phyloP scores from a whole-genome alignment of 2,888 invertebrate genomes.

The Lacanobia wlatinum region DNA sequence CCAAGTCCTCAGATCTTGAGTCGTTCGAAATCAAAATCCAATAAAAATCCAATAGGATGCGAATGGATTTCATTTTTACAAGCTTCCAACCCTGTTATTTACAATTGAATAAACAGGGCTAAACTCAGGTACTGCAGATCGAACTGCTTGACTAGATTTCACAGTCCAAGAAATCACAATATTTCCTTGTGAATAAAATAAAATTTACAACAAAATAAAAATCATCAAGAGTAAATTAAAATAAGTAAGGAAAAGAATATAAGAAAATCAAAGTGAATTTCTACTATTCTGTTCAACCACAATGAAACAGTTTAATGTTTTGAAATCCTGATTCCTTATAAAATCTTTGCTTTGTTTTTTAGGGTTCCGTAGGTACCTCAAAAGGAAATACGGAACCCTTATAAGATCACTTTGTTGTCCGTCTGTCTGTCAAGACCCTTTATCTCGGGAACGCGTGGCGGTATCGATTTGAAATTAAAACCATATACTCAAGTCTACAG shows the following conservation, averaged over 20 bases:
- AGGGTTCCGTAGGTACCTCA: slow-evolving; percentile 17
- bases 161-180: neutral
- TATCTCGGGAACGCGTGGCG: too few species aligned
- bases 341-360: slow-evolving; percentile 16
- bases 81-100: neutral
- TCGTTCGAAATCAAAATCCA: neutral
- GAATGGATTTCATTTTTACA: neutral
- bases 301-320: neutral
- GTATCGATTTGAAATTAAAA: too few species aligned
- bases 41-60: neutral
- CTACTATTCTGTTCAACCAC: slow-evolving; percentile 11
- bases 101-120: neutral
- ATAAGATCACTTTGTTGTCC: too few species aligned
- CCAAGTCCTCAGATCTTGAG: neutral
- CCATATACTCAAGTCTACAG: too few species aligned
- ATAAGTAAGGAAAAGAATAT: neutral
- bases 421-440: too few species aligned
- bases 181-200: neutral
- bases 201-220: slow-evolving; percentile 8
- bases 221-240: neutral
- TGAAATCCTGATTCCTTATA: slow-evolving; percentile 5
- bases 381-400: neutral
- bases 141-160: neutral
- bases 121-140: neutral
- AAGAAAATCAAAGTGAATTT: slow-evolving; percentile 11